Evolutionary conservation across 1,140 invertebrate species (phyloP).

Genomic region (Zophobas morio): DNA sequence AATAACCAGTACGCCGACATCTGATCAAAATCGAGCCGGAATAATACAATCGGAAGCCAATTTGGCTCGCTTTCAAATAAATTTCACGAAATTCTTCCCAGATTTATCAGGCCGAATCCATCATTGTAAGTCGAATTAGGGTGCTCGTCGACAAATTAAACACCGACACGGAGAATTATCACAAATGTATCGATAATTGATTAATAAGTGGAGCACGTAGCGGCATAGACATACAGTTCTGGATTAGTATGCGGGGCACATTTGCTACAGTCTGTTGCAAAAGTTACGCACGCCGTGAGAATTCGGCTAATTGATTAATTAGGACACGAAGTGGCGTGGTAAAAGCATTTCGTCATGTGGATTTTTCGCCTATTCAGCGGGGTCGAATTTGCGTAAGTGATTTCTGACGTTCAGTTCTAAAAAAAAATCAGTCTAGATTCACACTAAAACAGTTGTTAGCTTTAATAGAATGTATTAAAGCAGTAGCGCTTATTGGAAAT

Average conservation of each 20-base stretch:
- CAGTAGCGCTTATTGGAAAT: no score
- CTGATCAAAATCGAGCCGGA: conserved; percentile 20
- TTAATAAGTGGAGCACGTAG: conserved; percentile 5
- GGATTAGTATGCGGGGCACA: neutral
- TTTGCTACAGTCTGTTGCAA: neutral
- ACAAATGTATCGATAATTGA: conserved; percentile 15
- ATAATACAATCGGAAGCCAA: conserved; percentile 31
- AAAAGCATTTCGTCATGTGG: no score
- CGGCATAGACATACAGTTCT: neutral
- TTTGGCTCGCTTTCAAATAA: conserved; percentile 30
- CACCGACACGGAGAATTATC: conserved; percentile 12
- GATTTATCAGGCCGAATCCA: conserved; percentile 16
- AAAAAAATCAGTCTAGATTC: no score
- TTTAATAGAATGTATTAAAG: no score
- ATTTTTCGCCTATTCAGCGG: no score
- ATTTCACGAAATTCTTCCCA: conserved; percentile 3
- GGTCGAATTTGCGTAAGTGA: no score
- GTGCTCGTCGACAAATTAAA: conserved; percentile 7
- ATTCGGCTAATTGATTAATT: neutral
- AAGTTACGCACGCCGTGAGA: neutral
- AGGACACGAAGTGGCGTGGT: no score
- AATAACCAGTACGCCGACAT: conserved; percentile 28
- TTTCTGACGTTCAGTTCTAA: no score
- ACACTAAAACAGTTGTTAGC: no score
- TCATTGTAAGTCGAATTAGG: conserved; percentile 23